Evolutionary conservation across 2,797 vertebrate genomes (phyloP), one percentile per base, ranked within the genome.

Genomic region (Micromesistius poutassou): DNA sequence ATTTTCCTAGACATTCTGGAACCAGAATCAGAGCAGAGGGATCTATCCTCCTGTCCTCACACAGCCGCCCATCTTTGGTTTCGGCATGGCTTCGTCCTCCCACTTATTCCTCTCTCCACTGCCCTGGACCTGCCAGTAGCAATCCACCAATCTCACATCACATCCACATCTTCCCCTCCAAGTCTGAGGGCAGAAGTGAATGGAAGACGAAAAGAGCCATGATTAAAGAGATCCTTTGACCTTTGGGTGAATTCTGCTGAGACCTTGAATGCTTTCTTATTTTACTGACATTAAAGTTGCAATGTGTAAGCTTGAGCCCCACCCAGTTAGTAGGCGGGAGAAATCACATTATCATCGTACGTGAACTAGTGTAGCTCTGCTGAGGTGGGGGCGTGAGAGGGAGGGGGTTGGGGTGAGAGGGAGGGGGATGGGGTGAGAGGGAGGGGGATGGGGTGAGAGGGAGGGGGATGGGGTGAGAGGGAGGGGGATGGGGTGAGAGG

Each of bases 101-200:
- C 80, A 38, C 36, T n/a, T 36, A 10, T 30, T 40, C 36, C 46
- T 86, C 80, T 73, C 75, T 77, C 78, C 66, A 87, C 83, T 81
- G 91, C 95, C 78, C 96, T 97, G 96, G 96, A 89, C 96, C 96
- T 93, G 96, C 96, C 96, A 97, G 96, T 88, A 94, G 95, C 95
- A 79, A 77, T 80, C 84, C 81, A 77, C 46, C 80, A 71, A 83
- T 19, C 78, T 55, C 68, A 3, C 79, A 42, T 85, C 87, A 95
- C 85, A 92, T 93, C 91, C 90, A 92, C 86, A 87, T 84, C 87
- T 89, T 93, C 70, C 85, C 92, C 71, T 93, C 91, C 82, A 93
- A 91, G 76, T 94, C 94, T 95, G 85, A 66, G 75, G 1, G 62
- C 73, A 46, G 40, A 5, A 72, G 35, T 42, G 71, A 81, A 9